Conservation (phyloP, 2,797 vertebrate species). For the Sarcophilus harrisii region DNA sequence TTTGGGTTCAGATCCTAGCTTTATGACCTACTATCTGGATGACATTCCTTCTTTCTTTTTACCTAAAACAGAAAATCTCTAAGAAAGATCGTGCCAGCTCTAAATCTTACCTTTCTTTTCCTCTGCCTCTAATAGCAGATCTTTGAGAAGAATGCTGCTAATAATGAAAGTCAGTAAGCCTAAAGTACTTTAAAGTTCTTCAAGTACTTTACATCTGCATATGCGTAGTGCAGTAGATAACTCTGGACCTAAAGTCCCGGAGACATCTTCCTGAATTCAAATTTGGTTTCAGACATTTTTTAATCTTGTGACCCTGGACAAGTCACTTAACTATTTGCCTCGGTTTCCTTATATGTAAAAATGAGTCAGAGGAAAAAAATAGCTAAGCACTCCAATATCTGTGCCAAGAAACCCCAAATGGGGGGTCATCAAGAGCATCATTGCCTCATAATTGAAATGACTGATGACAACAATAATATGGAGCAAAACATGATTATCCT, state of each 20-base stretch:
- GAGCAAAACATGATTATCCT: neutral
- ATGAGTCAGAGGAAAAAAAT: neutral
- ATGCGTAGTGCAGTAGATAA: no score
- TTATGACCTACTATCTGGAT: neutral
- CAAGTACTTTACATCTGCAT: neutral
- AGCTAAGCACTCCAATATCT: neutral
- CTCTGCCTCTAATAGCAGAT: neutral
- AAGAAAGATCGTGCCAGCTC: neutral
- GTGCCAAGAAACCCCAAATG: neutral
- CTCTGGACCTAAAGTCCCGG: no score
- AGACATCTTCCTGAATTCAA: neutral
- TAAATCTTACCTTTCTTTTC: neutral
- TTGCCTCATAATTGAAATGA: rapidly evolving
- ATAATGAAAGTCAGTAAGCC: neutral
- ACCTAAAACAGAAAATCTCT: neutral
- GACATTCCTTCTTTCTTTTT: neutral
- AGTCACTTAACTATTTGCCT: neutral
- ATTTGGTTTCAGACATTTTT: neutral
- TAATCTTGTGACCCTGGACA: neutral
- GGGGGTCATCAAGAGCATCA: neutral
- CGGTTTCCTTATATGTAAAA: neutral
- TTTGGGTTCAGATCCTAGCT: neutral
- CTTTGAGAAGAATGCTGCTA: neutral
- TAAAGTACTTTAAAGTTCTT: neutral
- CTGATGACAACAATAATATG: neutral